phyloP scores from a whole-genome alignment of 2,888 invertebrate genomes.

The Timema podura region DNA sequence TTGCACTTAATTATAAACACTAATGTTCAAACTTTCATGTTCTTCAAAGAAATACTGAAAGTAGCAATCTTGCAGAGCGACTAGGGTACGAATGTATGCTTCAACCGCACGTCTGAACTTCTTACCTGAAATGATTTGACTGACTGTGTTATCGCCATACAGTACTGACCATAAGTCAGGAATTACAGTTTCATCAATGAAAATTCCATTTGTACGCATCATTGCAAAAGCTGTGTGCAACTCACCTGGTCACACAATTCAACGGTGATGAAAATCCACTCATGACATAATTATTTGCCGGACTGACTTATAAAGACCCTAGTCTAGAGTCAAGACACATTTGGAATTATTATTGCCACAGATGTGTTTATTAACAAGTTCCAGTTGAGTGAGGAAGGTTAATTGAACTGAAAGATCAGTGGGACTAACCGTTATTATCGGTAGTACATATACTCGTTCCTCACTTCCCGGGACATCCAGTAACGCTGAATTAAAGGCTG shows the following conservation, averaged over 20 bases:
- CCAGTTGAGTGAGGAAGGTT: slow-evolving; percentile 19
- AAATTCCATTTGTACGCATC: slow-evolving; percentile 18
- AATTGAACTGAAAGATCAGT: slow-evolving; percentile 21
- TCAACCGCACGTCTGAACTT: slow-evolving; percentile 13
- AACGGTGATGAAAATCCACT: slow-evolving; percentile 18
- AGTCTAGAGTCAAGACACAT: slow-evolving; percentile 17
- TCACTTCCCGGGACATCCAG: slow-evolving; percentile 5
- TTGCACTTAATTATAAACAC: slow-evolving; percentile 3
- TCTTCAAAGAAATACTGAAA: slow-evolving; percentile 16
- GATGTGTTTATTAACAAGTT: slow-evolving; percentile 20
- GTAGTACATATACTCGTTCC: slow-evolving; percentile 16
- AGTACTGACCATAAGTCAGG: slow-evolving; percentile 11
- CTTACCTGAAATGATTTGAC: slow-evolving; percentile 18
- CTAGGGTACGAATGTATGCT: slow-evolving; percentile 16
- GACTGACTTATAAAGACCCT: slow-evolving; percentile 19
- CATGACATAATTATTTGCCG: slow-evolving; percentile 18
- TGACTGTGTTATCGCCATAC: slow-evolving; percentile 20
- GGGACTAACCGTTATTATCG: slow-evolving; percentile 17
- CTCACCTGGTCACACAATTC: slow-evolving; percentile 24
- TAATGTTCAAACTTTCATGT: neutral
- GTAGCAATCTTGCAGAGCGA: slow-evolving; percentile 9
- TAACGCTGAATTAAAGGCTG: slow-evolving; percentile 18
- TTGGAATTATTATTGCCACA: slow-evolving; percentile 12
- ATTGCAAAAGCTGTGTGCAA: slow-evolving; percentile 23
- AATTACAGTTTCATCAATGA: slow-evolving; percentile 16